These are phyloP conservation scores for Recurvirostra avosetta DNA, from an alignment of 2,113 vertebrate genomes.

Conservation along the genomic window DNA sequence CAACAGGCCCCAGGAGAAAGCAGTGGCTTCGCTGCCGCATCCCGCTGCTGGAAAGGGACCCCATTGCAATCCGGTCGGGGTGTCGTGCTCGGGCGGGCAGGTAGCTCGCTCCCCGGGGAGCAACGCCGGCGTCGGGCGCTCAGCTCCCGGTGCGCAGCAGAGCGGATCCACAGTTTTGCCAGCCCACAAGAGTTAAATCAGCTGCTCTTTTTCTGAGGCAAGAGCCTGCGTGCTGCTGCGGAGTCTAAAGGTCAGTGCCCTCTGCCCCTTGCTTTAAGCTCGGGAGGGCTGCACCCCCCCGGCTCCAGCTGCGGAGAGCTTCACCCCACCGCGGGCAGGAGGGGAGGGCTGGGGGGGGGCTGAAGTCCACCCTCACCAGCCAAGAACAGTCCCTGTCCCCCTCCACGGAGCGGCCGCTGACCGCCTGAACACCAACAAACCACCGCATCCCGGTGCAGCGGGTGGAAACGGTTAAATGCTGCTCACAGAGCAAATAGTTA, in stretches of 20 bases:
- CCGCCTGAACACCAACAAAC: not conserved
- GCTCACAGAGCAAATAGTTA: too few species aligned
- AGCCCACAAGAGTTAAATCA: not conserved
- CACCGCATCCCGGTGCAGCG: not conserved
- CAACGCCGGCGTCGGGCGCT: not conserved
- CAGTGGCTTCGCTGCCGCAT: accelerated
- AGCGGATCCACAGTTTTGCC: not conserved
- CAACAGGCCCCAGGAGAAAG: not conserved
- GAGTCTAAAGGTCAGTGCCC: not conserved
- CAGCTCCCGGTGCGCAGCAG: not conserved
- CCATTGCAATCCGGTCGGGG: accelerated
- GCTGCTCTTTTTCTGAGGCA: not conserved
- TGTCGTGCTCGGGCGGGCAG: accelerated
- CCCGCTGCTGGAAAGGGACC: accelerated
- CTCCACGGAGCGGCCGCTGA: too few species aligned
- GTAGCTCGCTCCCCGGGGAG: accelerated
- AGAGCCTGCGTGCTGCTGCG: not conserved
- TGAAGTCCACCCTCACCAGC: not conserved
- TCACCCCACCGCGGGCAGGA: not conserved
- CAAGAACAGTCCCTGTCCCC: not conserved
- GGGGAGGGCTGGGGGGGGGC: too few species aligned
- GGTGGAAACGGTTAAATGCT: not conserved
- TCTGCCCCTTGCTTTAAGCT: not conserved
- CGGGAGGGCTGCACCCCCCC: not conserved
- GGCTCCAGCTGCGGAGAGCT: not conserved